Evolutionary conservation across 2,888 invertebrate genomes (phyloP).

Genomic region (Agonopterix arenella): DNA sequence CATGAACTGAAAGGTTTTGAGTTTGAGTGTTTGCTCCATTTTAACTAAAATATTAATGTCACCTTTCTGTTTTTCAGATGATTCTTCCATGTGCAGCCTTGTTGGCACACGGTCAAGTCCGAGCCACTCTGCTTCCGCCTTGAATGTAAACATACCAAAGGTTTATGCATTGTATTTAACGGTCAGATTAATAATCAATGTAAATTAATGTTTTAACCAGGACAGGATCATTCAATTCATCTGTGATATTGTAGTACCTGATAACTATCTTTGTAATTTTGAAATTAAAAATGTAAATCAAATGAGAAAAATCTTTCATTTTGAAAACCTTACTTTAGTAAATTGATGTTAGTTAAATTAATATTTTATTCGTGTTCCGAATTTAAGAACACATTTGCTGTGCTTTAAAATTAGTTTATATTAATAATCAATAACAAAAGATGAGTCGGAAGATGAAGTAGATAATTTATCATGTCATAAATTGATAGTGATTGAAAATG

Average conservation of each 20-base stretch:
- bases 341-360: no score
- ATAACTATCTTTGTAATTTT: conserved; percentile 3
- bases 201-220: conserved; percentile 3
- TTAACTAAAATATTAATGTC: conserved; percentile 46
- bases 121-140: conserved; percentile 79
- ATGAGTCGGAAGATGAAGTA: no score
- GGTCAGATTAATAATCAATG: conserved; percentile 29
- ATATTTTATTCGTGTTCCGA: no score
- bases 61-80: conserved; percentile 77
- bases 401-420: no score
- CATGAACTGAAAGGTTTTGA: conserved; percentile 25
- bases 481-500: conserved; percentile 38
- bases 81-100: conserved; percentile 74
- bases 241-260: conserved; percentile 23
- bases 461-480: no score
- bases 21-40: conserved; percentile 63
- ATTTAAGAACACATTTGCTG: no score
- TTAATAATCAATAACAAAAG: no score
- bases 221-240: conserved; percentile 6
- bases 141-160: conserved; percentile 63
- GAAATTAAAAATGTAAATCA: not conserved
- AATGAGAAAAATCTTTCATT: not conserved
- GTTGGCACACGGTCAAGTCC: conserved; percentile 81
- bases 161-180: conserved; percentile 42
- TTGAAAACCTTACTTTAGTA: not conserved